Evolutionary conservation across 2,113 vertebrate genomes (phyloP), one percentile per base, ranked within the genome.

Genomic region (Cyphomyrus plagiostoma): DNA sequence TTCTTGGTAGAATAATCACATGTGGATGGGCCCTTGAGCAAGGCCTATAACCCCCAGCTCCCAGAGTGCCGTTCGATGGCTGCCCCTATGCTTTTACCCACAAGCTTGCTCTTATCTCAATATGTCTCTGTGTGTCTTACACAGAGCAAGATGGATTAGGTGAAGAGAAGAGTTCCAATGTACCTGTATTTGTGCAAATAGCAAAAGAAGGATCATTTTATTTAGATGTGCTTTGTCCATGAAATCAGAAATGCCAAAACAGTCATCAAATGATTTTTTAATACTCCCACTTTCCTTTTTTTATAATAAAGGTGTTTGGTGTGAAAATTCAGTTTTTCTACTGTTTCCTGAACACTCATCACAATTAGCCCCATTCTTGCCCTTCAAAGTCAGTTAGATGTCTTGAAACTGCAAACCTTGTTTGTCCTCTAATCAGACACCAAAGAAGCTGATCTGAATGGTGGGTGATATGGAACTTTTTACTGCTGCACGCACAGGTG

Each of bases 381-480:
- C 95, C 95, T 91, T 94, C 95, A 95, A 42, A 84, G 90, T 92
- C 91, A 93, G 94, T 94, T 92, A 93, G 94, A 94, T 94, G 30
- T 74, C 66, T 74, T 15, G 56, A 46, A 89, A 56, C 94, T 95
- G 94, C 94, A 93, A 95, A 92, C 88, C 45, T 66, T 92, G 90
- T 30, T 11, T n/a, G 88, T 3, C 3, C 1, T 92, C 91, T 95
- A 94, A 96, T 96, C 96, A 92, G 92, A 74, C 62, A 50, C 89
- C 62, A 86, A 90, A 96, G 96, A 94, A 62, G 86, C 89, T 87
- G 90, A 50, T 84, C 93, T 93, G 94, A 94, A 94, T 96, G 95
- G 92, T 94, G 95, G 93, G 93, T 94, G 94, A 95, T 92, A 92
- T 89, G 89, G 91, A 82, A 88, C 21, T 52, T 74, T 87, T 90